Conservation (phyloP, 1,140 invertebrate genomes). For the Melanaphis sacchari region DNA sequence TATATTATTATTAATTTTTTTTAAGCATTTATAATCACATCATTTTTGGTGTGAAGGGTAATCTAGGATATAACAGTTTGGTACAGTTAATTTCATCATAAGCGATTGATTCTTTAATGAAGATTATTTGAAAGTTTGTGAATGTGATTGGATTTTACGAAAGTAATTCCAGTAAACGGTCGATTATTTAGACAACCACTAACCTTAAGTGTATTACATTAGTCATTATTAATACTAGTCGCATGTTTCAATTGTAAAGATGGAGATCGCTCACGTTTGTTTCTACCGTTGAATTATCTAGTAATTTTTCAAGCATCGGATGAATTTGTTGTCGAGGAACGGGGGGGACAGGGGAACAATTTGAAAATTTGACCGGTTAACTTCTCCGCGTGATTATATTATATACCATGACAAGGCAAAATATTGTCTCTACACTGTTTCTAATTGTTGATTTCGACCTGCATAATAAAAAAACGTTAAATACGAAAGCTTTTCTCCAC, state of each 20-base stretch:
- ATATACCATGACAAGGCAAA: not conserved
- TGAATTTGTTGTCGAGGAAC: not conserved
- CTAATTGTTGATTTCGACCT: not conserved
- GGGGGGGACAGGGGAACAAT: not conserved
- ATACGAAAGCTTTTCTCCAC: not conserved
- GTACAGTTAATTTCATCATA: not conserved
- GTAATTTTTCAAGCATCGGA: not conserved
- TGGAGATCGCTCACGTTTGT: not conserved
- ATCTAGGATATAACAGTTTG: not conserved
- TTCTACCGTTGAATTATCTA: not conserved
- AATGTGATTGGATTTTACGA: not conserved
- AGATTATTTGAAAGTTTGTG: not conserved
- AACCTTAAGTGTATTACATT: not conserved
- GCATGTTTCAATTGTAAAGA: not conserved
- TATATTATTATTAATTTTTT: too few species aligned
- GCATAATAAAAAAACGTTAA: not conserved
- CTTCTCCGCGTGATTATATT: not conserved
- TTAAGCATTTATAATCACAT: too few species aligned
- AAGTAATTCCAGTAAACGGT: not conserved
- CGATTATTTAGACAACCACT: not conserved
- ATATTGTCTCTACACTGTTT: not conserved
- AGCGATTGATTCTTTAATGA: not conserved
- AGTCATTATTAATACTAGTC: not conserved
- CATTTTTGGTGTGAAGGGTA: too few species aligned
- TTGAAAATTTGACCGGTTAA: not conserved